These are phyloP conservation scores for Serilophus lunatus DNA, from an alignment of 2,113 vertebrate species.

Conservation along the genomic window DNA sequence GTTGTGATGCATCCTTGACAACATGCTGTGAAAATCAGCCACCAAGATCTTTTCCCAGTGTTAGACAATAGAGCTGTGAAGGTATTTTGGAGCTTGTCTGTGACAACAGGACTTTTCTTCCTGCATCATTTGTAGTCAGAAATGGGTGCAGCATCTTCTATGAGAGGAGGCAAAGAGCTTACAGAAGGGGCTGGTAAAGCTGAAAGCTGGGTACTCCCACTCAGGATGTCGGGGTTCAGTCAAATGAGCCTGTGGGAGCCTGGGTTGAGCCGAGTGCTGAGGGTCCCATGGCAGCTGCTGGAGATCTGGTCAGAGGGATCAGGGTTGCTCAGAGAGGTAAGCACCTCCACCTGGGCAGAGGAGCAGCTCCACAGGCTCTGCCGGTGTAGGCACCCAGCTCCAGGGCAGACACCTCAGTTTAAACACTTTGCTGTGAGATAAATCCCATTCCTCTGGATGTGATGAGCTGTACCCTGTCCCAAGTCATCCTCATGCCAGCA, in stretches of 20 bases:
- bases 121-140: fast-evolving
- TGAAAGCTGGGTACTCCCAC: background rate
- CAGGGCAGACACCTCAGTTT: fast-evolving
- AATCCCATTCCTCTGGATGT: background rate
- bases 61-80: background rate
- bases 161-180: background rate
- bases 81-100: fast-evolving
- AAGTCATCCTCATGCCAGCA: background rate
- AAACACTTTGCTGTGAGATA: background rate
- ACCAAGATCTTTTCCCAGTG: background rate
- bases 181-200: background rate
- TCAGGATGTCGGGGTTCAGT: background rate
- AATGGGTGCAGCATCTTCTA: background rate
- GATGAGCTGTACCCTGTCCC: background rate
- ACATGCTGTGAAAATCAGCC: background rate
- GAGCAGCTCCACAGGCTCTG: background rate
- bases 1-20: background rate
- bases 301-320: background rate
- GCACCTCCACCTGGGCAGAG: background rate
- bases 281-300: fast-evolving
- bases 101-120: background rate
- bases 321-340: background rate
- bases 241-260: fast-evolving
- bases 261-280: background rate
- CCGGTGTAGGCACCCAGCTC: background rate